Evolutionary conservation across 2,888 invertebrate genomes (phyloP).

Genomic region (Drosophila bunnanda): DNA sequence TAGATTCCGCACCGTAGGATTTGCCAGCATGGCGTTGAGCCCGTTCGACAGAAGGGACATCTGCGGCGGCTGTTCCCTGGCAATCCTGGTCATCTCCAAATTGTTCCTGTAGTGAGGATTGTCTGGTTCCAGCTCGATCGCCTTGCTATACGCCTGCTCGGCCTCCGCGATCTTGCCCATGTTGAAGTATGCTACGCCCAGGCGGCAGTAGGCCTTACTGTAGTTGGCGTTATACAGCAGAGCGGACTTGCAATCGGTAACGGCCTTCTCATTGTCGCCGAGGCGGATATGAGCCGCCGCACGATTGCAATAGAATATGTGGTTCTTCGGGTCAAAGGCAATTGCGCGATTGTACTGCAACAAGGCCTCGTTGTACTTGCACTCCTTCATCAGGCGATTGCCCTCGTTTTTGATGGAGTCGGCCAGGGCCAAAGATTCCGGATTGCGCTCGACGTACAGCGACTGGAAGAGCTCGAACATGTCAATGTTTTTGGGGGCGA

Average conservation of each 20-base stretch:
- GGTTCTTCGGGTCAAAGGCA: conserved; percentile 93
- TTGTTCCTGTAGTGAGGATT: conserved; percentile 96
- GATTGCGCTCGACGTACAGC: conserved; percentile 84
- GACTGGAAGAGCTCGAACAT: conserved; percentile 85
- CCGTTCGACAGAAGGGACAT: conserved; percentile 76
- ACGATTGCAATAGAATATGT: conserved; percentile 98
- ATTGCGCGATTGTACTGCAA: conserved; percentile 94
- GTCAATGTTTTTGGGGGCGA: conserved; percentile 81
- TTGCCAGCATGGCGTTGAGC: conserved; percentile 77
- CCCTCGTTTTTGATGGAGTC: conserved; percentile 95
- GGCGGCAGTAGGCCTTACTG: conserved; percentile 96
- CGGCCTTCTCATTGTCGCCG: conserved; percentile 92
- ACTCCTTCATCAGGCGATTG: conserved; percentile 94
- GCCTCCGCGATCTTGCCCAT: conserved; percentile 93
- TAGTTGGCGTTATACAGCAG: conserved; percentile 95
- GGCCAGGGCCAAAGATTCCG: conserved; percentile 88
- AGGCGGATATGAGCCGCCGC: conserved; percentile 97
- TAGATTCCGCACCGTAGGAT: conserved; percentile 79
- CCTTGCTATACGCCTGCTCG: conserved; percentile 93
- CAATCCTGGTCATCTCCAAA: conserved; percentile 90
- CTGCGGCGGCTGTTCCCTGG: conserved; percentile 65
- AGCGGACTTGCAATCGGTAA: conserved; percentile 96
- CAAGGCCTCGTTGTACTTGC: conserved; percentile 92
- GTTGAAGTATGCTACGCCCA: conserved; percentile 93
- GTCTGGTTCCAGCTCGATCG: conserved; percentile 95